Base-by-base conservation (phyloP, 2,888 invertebrate species). In the Euspilapteryx auroguttella region DNA sequence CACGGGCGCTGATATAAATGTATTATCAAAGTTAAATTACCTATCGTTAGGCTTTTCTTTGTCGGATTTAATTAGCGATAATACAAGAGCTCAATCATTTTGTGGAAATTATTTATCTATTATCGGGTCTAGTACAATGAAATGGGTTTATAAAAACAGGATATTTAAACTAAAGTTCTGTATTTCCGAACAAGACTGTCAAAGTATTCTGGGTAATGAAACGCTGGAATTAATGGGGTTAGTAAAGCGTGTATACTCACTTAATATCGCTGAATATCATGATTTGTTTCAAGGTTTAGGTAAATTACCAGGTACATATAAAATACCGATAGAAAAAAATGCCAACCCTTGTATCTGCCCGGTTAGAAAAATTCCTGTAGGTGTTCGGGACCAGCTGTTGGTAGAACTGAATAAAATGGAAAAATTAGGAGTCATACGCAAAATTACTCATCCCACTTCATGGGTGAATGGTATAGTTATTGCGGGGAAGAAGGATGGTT, bases 381-480 rank as follows among this genome's bases (percentile, higher is more conserved):
- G 32, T 3, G n/a, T 35, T 3, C 14, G 31, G 7, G 35, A 30
- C 12, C 24, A 29, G 12, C 15, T 36, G 13, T 9, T 5, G 3
- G 20, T 4, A 1, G 33, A 33, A 17, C 15, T 34, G 6, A 10
- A 17, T 11, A 10, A 17, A 1, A 36, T 36, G 36, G 27, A 20
- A 6, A n/a, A 32, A 6, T 12, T 38, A 13, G 39, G 37, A 2
- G 37, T 38, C 1, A 38, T 41, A 9, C 24, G 35, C 17, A 38
- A 37, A 12, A 38, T 39, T 1, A 27, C 15, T 4, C 34, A 38
- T 23, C 37, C 38, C 3, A 38, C 40, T 2, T 15, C 27, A 3
- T 40, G 40, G 40, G 37, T 39, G 3, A 37, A 36, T 28, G 29
- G 31, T 1, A 27, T 41, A 5, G 37, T 37, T n/a, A 12, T 41